phyloP scores from a whole-genome alignment of 2,797 vertebrate species.

The Sciaenops ocellatus region DNA sequence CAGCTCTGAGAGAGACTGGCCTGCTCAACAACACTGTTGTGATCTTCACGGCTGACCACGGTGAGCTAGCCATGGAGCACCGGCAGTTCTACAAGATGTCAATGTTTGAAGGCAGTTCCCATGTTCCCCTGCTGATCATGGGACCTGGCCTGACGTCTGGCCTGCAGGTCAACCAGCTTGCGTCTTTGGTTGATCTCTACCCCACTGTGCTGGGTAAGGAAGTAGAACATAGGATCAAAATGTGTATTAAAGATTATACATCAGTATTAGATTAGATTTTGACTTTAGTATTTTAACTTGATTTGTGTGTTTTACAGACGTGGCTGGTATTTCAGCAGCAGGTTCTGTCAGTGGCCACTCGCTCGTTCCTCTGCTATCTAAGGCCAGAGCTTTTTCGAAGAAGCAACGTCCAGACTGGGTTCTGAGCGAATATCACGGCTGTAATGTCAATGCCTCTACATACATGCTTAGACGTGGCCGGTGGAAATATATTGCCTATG shows the following conservation, averaged over 20 bases:
- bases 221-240: background rate
- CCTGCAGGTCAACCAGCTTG: conserved; percentile 82
- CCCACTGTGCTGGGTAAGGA: conserved; percentile 94
- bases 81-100: conserved; percentile 99
- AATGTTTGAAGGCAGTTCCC: conserved; percentile 98
- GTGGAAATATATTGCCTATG: conserved; percentile 95
- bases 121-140: conserved; percentile 92
- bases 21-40: conserved; percentile 89
- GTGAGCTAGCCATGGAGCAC: conserved; percentile 98
- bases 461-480: conserved; percentile 92
- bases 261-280: background rate
- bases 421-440: conserved; percentile 96
- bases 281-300: background rate
- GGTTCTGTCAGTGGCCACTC: conserved; percentile 91
- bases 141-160: conserved; percentile 89
- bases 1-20: conserved; percentile 84
- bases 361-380: conserved; percentile 85
- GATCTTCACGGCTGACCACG: conserved; percentile 95
- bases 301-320: conserved; percentile 82
- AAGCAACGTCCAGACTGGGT: conserved; percentile 86
- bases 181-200: conserved; percentile 97
- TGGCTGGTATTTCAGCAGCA: conserved; percentile 85
- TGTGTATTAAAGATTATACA: background rate
- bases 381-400: conserved; percentile 37
- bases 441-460: conserved; percentile 93